Percentiles rank a stretch among this genome's conserved stretches.
phyloP scores from a whole-genome alignment of 1,140 invertebrate species.

The Ruditapes philippinarum region DNA sequence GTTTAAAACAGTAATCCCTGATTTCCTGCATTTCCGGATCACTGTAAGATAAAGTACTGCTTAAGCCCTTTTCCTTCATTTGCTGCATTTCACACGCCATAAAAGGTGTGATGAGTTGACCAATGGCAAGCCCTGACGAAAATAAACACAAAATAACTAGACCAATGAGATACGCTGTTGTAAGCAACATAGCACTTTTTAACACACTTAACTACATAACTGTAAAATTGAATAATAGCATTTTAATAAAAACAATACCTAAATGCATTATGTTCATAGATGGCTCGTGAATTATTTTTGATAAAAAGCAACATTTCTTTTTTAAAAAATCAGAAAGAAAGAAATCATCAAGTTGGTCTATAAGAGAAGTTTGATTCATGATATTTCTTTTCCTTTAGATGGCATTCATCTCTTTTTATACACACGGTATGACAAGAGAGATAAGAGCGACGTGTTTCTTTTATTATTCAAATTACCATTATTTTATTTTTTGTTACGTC shows the following conservation, averaged over 20 bases:
- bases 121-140: conserved; percentile 9
- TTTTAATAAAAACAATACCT: too few relatives aligned
- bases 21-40: conserved; percentile 34
- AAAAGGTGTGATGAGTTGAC: conserved; percentile 22
- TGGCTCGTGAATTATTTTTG: not conserved
- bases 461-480: too few relatives aligned
- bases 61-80: not conserved
- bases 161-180: not conserved
- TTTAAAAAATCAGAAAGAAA: too few relatives aligned
- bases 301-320: not conserved
- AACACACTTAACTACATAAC: not conserved
- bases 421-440: too few relatives aligned
- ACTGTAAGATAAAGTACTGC: not conserved
- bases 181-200: not conserved
- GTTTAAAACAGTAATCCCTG: conserved; percentile 40
- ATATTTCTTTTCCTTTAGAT: too few relatives aligned
- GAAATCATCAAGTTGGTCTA: too few relatives aligned
- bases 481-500: too few relatives aligned
- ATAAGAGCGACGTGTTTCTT: too few relatives aligned
- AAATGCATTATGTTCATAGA: not conserved
- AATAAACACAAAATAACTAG: not conserved
- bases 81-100: conserved; percentile 53
- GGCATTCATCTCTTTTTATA: too few relatives aligned
- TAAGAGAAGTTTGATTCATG: too few relatives aligned
- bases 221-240: too few relatives aligned